Evolutionary conservation across 2,797 vertebrate species (phyloP).

Genomic region (Macrochelys suwanniensis): DNA sequence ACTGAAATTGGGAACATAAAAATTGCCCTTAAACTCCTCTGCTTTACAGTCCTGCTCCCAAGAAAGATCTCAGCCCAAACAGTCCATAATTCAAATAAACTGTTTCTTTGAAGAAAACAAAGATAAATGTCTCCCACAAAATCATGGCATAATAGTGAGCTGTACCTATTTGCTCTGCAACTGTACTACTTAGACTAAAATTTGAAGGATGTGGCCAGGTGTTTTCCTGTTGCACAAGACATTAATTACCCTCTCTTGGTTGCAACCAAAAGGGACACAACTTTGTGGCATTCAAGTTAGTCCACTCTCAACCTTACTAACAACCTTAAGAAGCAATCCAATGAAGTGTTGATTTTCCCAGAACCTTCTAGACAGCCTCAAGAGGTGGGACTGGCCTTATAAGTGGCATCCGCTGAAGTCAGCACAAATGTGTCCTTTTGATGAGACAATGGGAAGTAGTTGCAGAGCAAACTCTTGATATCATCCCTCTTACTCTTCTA

Average conservation of each 20-base stretch:
- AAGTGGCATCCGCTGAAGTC: neutral
- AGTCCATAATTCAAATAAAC: slow-evolving; percentile 45
- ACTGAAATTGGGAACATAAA: slow-evolving; percentile 1
- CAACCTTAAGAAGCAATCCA: neutral
- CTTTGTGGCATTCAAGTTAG: neutral
- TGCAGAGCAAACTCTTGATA: neutral
- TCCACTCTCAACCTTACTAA: neutral
- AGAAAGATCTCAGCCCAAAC: neutral
- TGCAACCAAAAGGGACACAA: neutral
- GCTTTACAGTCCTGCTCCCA: neutral
- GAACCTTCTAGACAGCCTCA: neutral
- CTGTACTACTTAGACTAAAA: slow-evolving; percentile 18
- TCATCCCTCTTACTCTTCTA: neutral
- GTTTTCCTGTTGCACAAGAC: neutral
- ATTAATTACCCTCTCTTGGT: neutral
- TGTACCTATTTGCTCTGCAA: slow-evolving; percentile 1
- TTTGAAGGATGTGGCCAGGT: neutral
- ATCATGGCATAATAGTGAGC: slow-evolving; percentile 7
- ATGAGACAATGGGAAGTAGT: neutral
- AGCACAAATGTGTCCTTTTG: neutral
- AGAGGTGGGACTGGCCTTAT: neutral
- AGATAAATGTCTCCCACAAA: neutral
- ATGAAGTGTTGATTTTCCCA: neutral
- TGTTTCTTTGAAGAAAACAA: slow-evolving; percentile 23
- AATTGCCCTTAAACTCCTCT: neutral